Conservation (phyloP, 2,113 vertebrate genomes). For the Agapornis roseicollis region DNA sequence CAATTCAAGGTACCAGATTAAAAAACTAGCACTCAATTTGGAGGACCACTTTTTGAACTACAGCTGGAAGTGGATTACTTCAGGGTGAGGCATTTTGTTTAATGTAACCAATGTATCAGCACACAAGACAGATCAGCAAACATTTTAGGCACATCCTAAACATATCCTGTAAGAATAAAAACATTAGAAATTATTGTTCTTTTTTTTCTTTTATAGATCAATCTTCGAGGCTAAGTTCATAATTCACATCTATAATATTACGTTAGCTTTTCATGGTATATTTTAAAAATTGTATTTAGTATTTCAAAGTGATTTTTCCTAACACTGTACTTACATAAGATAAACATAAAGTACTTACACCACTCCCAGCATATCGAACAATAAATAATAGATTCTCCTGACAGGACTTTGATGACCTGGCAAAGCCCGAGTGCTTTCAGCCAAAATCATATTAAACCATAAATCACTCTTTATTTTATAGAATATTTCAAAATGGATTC, state of each 20-base stretch:
- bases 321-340: constrained; percentile 80
- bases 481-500: constrained; percentile 86
- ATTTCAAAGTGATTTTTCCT: constrained; percentile 73
- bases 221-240: not conserved
- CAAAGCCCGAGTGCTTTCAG: constrained; percentile 84
- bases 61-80: not conserved
- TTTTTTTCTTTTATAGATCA: not conserved
- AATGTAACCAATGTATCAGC: not conserved
- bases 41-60: not conserved
- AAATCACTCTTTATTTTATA: constrained; percentile 87
- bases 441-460: constrained; percentile 85
- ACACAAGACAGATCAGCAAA: not conserved
- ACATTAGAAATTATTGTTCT: not conserved
- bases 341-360: constrained; percentile 82
- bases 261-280: constrained; percentile 1
- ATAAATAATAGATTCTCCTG: constrained; percentile 85
- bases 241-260: not conserved
- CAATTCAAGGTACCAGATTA: not conserved
- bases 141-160: not conserved
- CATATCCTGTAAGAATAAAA: constrained; percentile 22
- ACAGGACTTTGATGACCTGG: constrained; percentile 86
- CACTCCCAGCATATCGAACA: constrained; percentile 74
- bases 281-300: constrained; percentile 57
- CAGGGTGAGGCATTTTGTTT: not conserved
- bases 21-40: not conserved